These are phyloP conservation scores for Melospiza melodia DNA, from an alignment of 2,113 vertebrate genomes.

Conservation along the genomic window DNA sequence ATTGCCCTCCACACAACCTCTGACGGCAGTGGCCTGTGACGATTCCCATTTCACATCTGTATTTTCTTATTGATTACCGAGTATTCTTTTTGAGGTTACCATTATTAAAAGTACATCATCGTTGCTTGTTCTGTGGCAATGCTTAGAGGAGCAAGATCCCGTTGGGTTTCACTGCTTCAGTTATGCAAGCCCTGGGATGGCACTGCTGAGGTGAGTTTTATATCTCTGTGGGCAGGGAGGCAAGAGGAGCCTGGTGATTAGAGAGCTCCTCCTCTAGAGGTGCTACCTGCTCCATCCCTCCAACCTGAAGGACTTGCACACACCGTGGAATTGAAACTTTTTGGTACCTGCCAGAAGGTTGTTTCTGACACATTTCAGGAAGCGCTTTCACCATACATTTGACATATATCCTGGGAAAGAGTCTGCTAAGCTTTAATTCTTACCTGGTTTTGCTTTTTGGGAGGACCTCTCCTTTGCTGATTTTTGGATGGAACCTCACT, in stretches of 20 bases:
- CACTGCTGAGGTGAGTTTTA: background rate
- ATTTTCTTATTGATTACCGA: background rate
- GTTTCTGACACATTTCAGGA: background rate
- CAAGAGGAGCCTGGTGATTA: background rate
- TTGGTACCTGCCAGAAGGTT: background rate
- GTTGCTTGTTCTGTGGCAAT: background rate
- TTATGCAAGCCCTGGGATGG: rapidly evolving
- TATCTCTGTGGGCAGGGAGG: background rate
- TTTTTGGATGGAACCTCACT: background rate
- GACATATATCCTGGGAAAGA: background rate
- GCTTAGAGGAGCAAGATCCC: background rate
- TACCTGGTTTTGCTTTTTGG: background rate
- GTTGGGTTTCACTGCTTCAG: background rate
- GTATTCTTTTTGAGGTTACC: background rate
- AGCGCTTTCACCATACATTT: background rate
- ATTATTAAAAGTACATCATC: background rate
- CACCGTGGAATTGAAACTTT: background rate
- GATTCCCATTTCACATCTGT: background rate
- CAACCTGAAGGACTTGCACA: background rate
- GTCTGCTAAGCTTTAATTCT: background rate
- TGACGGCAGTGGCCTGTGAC: background rate
- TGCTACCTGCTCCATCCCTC: background rate
- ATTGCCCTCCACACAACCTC: background rate
- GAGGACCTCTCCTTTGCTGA: background rate
- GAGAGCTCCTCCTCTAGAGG: background rate